Evolutionary conservation across 2,888 invertebrate species (phyloP), one percentile per base, ranked within the genome.

Genomic region (Drosophila neotestacea): DNA sequence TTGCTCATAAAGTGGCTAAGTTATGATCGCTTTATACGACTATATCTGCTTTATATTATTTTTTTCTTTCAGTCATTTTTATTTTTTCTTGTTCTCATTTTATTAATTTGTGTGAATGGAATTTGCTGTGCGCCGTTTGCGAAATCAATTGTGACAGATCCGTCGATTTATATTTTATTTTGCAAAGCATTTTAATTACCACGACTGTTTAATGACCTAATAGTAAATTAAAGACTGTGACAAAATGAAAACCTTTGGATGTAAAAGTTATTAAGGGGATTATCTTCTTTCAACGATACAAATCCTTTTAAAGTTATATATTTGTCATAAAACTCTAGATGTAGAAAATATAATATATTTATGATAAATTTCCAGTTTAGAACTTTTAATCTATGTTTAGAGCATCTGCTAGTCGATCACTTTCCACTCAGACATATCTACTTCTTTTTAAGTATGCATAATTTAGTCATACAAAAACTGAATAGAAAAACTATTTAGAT

Each of bases 1-100:
- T 90, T 90, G 90, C 85, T 90, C 89, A 80, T 90, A 90, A 90
- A 91, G 70, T 77, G 58, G 68, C 72, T 77, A 83, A 89, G 80
- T 90, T 90, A 90, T 90, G 86, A 73, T 77, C 67, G 59, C 69
- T 84, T 55, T 81, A 81, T 74, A 75, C 58, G 77, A 77, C 70
- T 71, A 59, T 79, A 54, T 71, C 61, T 70, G 47, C 34, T 41
- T 42, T 51, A 50, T 50, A 11, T 60, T 42, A 46, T 28, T 50
- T 7, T 32, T 39, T 27, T 42, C 58, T 47, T 22, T 51, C 42
- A 54, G 41, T 63, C 22, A 6, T 6, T 5, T 70, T 54, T 41
- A 5, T 44, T 64, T 50, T 51, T 51, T 77, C 52, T 61, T 52
- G 50, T 67, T 63, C 73, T 51, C 42, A 54, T 44, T 70, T 68